Evolutionary conservation across 2,888 invertebrate species (phyloP).

Genomic region (Habroteleia sp.): DNA sequence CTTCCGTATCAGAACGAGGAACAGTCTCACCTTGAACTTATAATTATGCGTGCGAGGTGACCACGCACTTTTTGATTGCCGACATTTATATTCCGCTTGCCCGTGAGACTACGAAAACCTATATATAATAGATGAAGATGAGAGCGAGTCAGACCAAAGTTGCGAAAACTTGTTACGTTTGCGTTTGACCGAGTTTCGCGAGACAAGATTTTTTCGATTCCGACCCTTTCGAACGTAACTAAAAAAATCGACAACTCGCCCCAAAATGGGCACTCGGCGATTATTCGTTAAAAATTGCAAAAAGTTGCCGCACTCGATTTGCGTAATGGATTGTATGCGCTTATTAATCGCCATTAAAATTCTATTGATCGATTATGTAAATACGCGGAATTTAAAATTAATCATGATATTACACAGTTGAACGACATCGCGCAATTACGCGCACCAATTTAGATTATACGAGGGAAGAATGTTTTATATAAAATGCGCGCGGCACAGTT

Average conservation of each 20-base stretch:
- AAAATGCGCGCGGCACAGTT: no score
- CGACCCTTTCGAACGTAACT: background rate
- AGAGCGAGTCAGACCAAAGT: conserved; percentile 21
- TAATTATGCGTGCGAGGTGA: conserved; percentile 49
- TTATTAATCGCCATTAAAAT: conserved; percentile 25
- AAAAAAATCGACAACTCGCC: no score
- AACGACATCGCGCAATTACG: conserved; percentile 22
- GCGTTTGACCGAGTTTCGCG: conserved; percentile 12
- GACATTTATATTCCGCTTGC: conserved; percentile 38
- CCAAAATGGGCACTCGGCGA: no score
- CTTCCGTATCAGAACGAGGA: conserved; percentile 46
- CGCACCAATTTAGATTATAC: conserved; percentile 13
- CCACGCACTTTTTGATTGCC: conserved; percentile 48
- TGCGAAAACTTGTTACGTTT: conserved; percentile 13
- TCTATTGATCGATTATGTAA: conserved; percentile 22
- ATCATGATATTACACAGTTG: conserved; percentile 11
- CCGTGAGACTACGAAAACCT: conserved; percentile 38
- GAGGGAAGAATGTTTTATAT: conserved; percentile 12
- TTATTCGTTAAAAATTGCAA: no score
- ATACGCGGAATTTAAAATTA: conserved; percentile 25
- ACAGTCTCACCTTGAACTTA: conserved; percentile 48
- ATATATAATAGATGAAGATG: conserved; percentile 54
- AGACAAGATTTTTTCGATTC: conserved; percentile 4
- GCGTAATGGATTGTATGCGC: conserved; percentile 14
- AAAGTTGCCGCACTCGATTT: no score